Percentiles rank a stretch among this genome's conserved stretches.
These are phyloP conservation scores for Actias luna DNA, from an alignment of 2,888 invertebrate species.

Conservation along the genomic window DNA sequence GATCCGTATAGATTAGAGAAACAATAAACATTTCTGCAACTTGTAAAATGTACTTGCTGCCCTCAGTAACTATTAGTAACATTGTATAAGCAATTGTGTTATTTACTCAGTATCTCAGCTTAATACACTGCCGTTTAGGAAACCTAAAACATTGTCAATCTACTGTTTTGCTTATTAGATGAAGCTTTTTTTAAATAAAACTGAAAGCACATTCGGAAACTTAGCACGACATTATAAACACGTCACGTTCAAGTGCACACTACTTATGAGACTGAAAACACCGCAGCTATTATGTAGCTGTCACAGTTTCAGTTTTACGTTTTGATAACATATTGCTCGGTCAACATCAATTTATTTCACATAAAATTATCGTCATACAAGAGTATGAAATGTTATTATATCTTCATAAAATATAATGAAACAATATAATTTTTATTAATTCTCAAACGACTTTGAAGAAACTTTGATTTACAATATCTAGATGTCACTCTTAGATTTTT, in stretches of 20 bases:
- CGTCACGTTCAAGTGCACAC: no score
- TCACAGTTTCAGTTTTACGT: slow-evolving; percentile 18
- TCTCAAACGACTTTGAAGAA: no score
- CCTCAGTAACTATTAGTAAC: not conserved
- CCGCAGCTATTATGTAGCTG: slow-evolving; percentile 26
- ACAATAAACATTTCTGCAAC: not conserved
- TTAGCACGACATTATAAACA: no score
- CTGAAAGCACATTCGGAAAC: no score
- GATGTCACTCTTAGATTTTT: no score
- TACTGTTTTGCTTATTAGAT: no score
- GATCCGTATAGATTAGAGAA: not conserved
- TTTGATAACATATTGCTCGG: slow-evolving; percentile 29
- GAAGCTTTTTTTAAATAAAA: slow-evolving; percentile 25
- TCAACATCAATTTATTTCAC: slow-evolving; percentile 23
- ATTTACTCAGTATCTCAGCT: no score
- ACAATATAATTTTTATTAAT: no score
- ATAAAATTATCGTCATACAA: not conserved
- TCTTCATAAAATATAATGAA: no score
- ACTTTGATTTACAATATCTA: no score
- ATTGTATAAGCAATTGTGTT: not conserved
- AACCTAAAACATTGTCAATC: no score
- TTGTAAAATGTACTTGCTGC: not conserved
- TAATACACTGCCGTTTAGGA: no score
- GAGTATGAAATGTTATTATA: slow-evolving; percentile 26
- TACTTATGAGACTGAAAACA: slow-evolving; percentile 20